Evolutionary conservation across 1,140 invertebrate species (phyloP).

Genomic region (Atopsyche davidsoni): DNA sequence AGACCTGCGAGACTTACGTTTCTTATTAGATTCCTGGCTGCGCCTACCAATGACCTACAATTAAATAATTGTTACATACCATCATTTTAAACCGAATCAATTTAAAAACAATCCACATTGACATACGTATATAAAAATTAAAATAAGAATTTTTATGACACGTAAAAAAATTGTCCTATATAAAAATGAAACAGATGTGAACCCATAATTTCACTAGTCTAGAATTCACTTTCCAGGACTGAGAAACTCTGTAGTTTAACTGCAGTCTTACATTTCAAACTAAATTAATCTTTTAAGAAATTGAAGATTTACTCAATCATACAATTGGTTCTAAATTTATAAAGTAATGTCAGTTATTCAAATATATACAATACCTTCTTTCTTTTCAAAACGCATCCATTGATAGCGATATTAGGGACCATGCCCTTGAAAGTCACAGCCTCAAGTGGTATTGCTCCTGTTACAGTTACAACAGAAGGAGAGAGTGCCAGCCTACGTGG

Average conservation of each 20-base stretch:
- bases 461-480: not conserved
- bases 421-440: constrained; percentile 10
- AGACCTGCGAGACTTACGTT: constrained; percentile 19
- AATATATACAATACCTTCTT: constrained; percentile 16
- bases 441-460: not conserved
- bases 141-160: not conserved
- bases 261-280: no score
- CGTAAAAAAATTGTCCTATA: not conserved
- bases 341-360: not conserved
- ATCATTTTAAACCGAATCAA: not conserved
- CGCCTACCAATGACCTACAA: constrained; percentile 18
- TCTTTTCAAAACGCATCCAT: constrained; percentile 25
- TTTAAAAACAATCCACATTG: not conserved
- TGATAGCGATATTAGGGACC: constrained; percentile 16
- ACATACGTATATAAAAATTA: not conserved
- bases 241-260: no score
- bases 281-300: no score
- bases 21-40: constrained; percentile 20
- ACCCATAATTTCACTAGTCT: no score
- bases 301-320: no score
- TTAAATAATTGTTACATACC: constrained; percentile 3
- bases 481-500: constrained; percentile 19
- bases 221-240: no score
- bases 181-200: no score
- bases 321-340: not conserved